Conservation (phyloP, 2,797 vertebrate species). For the Bovichtus variegatus region DNA sequence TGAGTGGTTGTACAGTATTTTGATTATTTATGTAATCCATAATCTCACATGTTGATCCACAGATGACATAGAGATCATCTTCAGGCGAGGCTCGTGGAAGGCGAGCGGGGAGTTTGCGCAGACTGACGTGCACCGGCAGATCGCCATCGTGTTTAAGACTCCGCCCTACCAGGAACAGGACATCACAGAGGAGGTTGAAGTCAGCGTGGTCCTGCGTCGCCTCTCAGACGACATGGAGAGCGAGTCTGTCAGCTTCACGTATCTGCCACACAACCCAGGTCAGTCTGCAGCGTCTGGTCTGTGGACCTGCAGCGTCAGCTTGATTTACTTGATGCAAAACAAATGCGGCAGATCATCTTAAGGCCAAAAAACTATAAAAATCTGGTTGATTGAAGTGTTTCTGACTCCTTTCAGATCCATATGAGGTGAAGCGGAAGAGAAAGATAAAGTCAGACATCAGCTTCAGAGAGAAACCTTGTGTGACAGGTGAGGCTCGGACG, state of each 20-base stretch:
- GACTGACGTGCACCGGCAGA: conserved; percentile 94
- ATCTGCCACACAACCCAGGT: conserved; percentile 90
- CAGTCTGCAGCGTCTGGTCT: conserved; percentile 26
- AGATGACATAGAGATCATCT: conserved; percentile 95
- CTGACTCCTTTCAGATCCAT: conserved; percentile 83
- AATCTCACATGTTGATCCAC: conserved; percentile 1
- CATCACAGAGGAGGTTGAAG: conserved; percentile 86
- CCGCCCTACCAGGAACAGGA: conserved; percentile 92
- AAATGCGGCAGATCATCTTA: not conserved
- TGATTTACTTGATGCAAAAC: not conserved
- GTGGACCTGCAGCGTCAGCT: no score
- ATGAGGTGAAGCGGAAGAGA: conserved; percentile 85
- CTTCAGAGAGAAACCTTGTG: conserved; percentile 75
- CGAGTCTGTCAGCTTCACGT: conserved; percentile 88
- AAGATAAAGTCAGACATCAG: conserved; percentile 81
- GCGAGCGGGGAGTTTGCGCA: conserved; percentile 93
- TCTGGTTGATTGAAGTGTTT: not conserved
- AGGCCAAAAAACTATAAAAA: not conserved
- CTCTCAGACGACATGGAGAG: conserved; percentile 94
- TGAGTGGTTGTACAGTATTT: not conserved
- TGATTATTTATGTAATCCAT: not conserved
- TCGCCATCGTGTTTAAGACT: conserved; percentile 93
- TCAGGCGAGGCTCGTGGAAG: conserved; percentile 89
- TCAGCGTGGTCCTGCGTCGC: conserved; percentile 88
- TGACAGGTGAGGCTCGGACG: conserved; percentile 68